phyloP scores from a whole-genome alignment of 2,113 vertebrate species.

The Microtus richardsoni region DNA sequence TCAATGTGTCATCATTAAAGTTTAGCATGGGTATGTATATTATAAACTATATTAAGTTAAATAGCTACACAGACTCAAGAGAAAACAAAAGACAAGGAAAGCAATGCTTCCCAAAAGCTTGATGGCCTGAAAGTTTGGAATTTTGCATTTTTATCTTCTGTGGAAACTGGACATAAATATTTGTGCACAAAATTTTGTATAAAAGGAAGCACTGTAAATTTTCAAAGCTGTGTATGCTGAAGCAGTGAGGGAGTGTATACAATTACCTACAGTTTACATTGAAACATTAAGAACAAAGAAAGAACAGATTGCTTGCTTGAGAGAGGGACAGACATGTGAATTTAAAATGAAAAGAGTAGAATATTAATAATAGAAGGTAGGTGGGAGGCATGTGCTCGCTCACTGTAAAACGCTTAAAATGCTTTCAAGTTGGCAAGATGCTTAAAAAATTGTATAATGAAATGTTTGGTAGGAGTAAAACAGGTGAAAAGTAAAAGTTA shows the following conservation, averaged over 20 bases:
- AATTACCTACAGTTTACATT: neutral
- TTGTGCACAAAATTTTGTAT: neutral
- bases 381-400: neutral
- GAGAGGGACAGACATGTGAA: neutral
- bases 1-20: conserved; percentile 16
- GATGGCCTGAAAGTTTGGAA: neutral
- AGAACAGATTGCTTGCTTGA: neutral
- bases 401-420: neutral
- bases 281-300: neutral
- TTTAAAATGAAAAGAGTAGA: conserved; percentile 33
- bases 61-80: neutral
- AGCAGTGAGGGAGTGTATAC: neutral
- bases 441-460: neutral
- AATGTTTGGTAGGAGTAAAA: neutral
- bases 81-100: conserved; percentile 26
- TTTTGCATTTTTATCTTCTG: conserved; percentile 13
- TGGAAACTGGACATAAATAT: neutral
- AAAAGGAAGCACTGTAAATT: neutral
- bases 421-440: neutral
- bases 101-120: conserved; percentile 23
- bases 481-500: neutral
- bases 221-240: neutral
- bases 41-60: conserved; percentile 39
- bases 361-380: neutral
- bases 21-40: conserved; percentile 4